These are phyloP conservation scores for Pangasius mekongensis DNA, from an alignment of 2,797 vertebrate genomes.

Conservation along the genomic window DNA sequence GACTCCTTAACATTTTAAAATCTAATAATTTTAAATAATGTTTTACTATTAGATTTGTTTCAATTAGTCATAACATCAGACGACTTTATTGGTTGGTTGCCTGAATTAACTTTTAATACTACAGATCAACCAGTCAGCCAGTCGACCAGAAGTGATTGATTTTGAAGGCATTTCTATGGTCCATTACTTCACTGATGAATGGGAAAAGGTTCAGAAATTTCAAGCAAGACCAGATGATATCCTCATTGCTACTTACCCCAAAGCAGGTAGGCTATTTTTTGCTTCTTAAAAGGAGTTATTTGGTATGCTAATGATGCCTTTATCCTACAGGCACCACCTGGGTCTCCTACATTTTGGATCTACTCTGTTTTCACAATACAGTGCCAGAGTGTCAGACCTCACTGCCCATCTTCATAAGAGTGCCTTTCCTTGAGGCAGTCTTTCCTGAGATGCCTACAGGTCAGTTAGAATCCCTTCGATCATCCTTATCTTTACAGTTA, in stretches of 20 bases:
- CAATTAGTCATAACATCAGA: background rate
- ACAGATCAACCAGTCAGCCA: constrained; percentile 16
- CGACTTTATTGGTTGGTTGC: background rate
- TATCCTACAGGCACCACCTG: constrained; percentile 70
- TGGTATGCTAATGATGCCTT: background rate
- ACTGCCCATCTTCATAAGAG: too few species aligned
- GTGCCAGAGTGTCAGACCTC: constrained; percentile 52
- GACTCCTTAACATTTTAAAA: too few species aligned
- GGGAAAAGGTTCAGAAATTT: constrained; percentile 60
- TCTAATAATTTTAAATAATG: too few species aligned
- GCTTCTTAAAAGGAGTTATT: background rate
- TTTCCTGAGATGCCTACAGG: background rate
- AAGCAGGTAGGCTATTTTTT: constrained; percentile 62
- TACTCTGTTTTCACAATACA: constrained; percentile 65
- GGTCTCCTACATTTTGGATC: constrained; percentile 71
- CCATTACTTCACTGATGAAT: constrained; percentile 58
- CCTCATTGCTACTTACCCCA: constrained; percentile 63
- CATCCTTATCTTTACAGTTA: background rate
- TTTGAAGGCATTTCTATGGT: constrained; percentile 60
- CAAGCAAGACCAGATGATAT: constrained; percentile 60
- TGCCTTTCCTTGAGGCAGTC: too few species aligned
- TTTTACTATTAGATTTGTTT: too few species aligned
- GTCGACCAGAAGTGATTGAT: constrained; percentile 57
- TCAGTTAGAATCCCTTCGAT: background rate
- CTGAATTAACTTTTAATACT: background rate